phyloP scores from a whole-genome alignment of 2,113 vertebrate genomes.

The Cnemophilus loriae region DNA sequence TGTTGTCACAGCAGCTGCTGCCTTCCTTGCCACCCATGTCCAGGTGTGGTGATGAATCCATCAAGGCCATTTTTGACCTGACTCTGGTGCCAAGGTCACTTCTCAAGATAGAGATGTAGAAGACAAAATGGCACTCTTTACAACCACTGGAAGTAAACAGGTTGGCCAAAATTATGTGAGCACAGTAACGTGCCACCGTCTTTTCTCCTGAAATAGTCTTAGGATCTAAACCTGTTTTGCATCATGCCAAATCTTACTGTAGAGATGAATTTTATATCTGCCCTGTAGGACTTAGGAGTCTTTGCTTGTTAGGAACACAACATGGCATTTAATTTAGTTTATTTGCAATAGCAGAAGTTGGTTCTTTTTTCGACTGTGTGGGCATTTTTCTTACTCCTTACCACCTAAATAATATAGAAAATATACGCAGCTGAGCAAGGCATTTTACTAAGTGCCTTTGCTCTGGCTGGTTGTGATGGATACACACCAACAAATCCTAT shows the following conservation, averaged over 20 bases:
- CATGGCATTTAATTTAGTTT: background rate
- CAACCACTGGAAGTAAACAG: background rate
- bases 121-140: background rate
- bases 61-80: background rate
- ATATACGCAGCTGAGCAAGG: background rate
- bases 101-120: background rate
- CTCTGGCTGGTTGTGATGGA: background rate
- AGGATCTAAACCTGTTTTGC: background rate
- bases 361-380: background rate
- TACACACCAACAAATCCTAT: background rate
- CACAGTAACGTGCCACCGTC: fast-evolving
- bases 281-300: background rate
- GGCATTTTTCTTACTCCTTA: background rate
- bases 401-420: background rate
- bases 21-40: background rate
- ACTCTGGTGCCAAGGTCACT: background rate
- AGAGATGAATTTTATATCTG: background rate
- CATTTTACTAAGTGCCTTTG: background rate
- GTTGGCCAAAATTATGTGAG: background rate
- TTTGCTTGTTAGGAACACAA: background rate
- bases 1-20: background rate
- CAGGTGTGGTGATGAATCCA: background rate
- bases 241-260: background rate
- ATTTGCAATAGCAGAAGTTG: background rate
- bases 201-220: background rate